Conservation (phyloP, 2,888 invertebrate genomes). For the Heliconius hortense region DNA sequence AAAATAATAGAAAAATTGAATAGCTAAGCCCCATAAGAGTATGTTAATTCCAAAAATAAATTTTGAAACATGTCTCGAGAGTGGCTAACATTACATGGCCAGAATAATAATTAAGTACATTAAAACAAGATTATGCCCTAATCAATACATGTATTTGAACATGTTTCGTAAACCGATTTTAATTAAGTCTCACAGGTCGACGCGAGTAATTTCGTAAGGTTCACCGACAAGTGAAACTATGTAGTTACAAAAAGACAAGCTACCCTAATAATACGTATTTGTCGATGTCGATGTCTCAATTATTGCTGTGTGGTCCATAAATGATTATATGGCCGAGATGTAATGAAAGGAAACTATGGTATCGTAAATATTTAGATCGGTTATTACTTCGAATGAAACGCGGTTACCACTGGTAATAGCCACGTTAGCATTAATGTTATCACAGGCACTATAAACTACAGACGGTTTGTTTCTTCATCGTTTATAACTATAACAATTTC, state of each 20-base stretch:
- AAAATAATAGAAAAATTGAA: constrained; percentile 25
- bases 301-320: constrained; percentile 74
- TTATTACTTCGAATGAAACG: constrained; percentile 68
- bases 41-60: constrained; percentile 46
- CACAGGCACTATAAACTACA: constrained; percentile 65
- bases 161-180: constrained; percentile 57
- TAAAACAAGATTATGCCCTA: constrained; percentile 65
- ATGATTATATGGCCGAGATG: constrained; percentile 61
- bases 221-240: constrained; percentile 50
- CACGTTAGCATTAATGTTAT: constrained; percentile 69
- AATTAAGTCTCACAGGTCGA: constrained; percentile 53
- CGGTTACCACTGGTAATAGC: constrained; percentile 71
- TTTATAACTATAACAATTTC: constrained; percentile 3
- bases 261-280: constrained; percentile 61
- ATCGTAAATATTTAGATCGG: constrained; percentile 73
- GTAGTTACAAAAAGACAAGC: constrained; percentile 54
- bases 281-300: constrained; percentile 69
- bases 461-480: constrained; percentile 59
- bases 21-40: constrained; percentile 32
- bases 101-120: constrained; percentile 64
- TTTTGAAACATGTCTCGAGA: constrained; percentile 51
- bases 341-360: constrained; percentile 67
- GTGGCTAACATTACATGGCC: constrained; percentile 56
- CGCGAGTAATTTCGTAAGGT: constrained; percentile 50
- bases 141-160: constrained; percentile 56